These are phyloP conservation scores for Thecocarcelia acutangulata DNA, from an alignment of 2,888 invertebrate species.

Conservation along the genomic window DNA sequence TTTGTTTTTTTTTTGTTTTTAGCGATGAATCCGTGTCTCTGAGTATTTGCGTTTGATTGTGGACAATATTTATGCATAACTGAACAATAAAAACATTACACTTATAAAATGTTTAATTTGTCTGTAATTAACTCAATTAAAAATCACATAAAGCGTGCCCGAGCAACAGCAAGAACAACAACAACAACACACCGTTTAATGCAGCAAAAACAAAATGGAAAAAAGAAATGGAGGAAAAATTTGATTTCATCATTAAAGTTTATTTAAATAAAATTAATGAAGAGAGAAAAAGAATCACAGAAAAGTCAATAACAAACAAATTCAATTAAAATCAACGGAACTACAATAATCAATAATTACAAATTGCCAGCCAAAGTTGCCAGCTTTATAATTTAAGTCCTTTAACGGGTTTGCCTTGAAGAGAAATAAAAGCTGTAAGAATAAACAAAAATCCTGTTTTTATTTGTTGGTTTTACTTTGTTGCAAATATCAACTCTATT, in stretches of 20 bases:
- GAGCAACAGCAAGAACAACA: slow-evolving; percentile 3
- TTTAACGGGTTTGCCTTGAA: background rate
- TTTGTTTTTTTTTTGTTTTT: too few species aligned
- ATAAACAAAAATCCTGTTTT: background rate
- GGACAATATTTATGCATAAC: slow-evolving; percentile 62
- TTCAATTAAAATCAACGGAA: slow-evolving; percentile 42
- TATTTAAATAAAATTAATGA: slow-evolving; percentile 51
- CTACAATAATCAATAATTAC: slow-evolving; percentile 43
- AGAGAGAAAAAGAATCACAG: slow-evolving; percentile 13
- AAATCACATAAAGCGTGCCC: slow-evolving; percentile 61
- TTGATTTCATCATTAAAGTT: slow-evolving; percentile 54
- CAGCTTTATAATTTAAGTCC: background rate
- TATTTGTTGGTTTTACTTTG: background rate
- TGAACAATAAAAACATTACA: slow-evolving; percentile 65
- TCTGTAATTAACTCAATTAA: slow-evolving; percentile 69
- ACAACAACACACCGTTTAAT: background rate
- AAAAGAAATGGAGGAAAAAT: background rate
- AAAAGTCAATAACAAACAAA: slow-evolving; percentile 46
- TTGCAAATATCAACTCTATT: slow-evolving; percentile 15
- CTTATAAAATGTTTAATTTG: slow-evolving; percentile 68
- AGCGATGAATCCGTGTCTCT: background rate
- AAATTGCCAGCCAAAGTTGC: slow-evolving; percentile 2
- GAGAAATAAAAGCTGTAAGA: background rate
- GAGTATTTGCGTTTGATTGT: slow-evolving; percentile 19
- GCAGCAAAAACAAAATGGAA: slow-evolving; percentile 5